Evolutionary conservation across 2,888 invertebrate species (phyloP), one percentile per base, ranked within the genome.

Genomic region (Limnephilus auricula): DNA sequence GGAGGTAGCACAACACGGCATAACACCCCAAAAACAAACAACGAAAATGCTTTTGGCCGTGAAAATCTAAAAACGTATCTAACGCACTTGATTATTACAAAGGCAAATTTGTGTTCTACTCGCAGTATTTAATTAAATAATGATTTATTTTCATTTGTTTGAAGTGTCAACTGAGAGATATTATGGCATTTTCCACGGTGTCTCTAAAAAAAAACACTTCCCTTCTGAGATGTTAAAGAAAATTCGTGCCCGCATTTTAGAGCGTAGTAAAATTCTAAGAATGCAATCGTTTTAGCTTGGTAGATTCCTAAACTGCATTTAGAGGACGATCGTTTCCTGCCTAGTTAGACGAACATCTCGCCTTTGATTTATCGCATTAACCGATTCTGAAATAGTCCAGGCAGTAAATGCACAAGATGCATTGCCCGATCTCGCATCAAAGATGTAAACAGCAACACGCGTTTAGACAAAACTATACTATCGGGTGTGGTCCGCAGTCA

Each of bases 311-410:
- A 82, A 34, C 82, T 25, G 82, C 86, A 65, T 86, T 86, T 45
- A 9, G 31, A 86, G 30, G 86, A 40, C 45, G 31, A 45, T 31
- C 45, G 45, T 50, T 86, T 86, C 86, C 86, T 86, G 86, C 86
- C 30, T 40, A 85, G 37, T 85, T 40, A 40, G n/a, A 30, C 10
- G 45, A n/a, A 50, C 45, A 86, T 45, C 86, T 45, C 18, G 45
- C 9, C 30, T 50, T 40, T 86, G 86, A 86, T 86, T 86, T 86
- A 86, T 86, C 25, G 40, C 40, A 40, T 40, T 40, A 34, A 30
- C 85, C n/a, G 85, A 65, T 85, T 40, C 30, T 30, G n/a, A 85
- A 82, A 82, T 82, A 82, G 85, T 45, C 3, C 85, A 18, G 30
- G 30, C 65, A n/a, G n/a, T 85, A n/a, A 85, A 37, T 85, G 45